phyloP scores from a whole-genome alignment of 2,888 invertebrate genomes.

The Dione juno region DNA sequence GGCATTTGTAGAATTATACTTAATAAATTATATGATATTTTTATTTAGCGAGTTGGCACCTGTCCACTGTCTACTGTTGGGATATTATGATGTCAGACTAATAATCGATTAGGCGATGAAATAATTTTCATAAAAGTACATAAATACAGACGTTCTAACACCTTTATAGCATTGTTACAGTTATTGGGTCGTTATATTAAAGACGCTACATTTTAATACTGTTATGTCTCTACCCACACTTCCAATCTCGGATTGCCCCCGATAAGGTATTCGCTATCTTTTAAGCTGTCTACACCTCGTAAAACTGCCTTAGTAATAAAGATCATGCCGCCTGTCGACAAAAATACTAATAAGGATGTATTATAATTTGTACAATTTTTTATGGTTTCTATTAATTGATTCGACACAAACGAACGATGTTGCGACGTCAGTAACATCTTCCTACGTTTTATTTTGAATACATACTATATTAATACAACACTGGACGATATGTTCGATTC shows the following conservation, averaged over 20 bases:
- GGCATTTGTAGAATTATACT: slow-evolving; percentile 75
- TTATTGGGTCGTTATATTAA: slow-evolving; percentile 24
- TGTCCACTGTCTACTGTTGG: slow-evolving; percentile 70
- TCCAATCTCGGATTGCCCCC: slow-evolving; percentile 47
- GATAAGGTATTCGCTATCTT: slow-evolving; percentile 59
- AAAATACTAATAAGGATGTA: slow-evolving; percentile 70
- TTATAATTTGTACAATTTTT: slow-evolving; percentile 75
- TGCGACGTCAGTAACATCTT: slow-evolving; percentile 71
- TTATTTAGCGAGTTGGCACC: slow-evolving; percentile 76
- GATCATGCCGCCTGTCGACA: slow-evolving; percentile 57
- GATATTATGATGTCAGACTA: slow-evolving; percentile 65
- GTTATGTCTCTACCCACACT: slow-evolving; percentile 38
- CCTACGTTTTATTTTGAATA: slow-evolving; percentile 75
- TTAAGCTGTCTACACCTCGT: slow-evolving; percentile 72
- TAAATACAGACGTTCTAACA: slow-evolving; percentile 20
- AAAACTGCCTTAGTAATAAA: slow-evolving; percentile 73
- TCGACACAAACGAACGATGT: slow-evolving; percentile 61
- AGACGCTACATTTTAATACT: slow-evolving; percentile 27
- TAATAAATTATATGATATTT: slow-evolving; percentile 81
- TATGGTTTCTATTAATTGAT: slow-evolving; percentile 76
- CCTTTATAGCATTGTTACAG: slow-evolving; percentile 25
- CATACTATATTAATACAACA: slow-evolving; percentile 75
- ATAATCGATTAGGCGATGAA: slow-evolving; percentile 59
- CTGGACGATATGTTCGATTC: slow-evolving; percentile 77
- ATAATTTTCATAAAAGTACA: slow-evolving; percentile 48